Conservation (phyloP, 2,797 vertebrate species). For the Pteropus rufus region DNA sequence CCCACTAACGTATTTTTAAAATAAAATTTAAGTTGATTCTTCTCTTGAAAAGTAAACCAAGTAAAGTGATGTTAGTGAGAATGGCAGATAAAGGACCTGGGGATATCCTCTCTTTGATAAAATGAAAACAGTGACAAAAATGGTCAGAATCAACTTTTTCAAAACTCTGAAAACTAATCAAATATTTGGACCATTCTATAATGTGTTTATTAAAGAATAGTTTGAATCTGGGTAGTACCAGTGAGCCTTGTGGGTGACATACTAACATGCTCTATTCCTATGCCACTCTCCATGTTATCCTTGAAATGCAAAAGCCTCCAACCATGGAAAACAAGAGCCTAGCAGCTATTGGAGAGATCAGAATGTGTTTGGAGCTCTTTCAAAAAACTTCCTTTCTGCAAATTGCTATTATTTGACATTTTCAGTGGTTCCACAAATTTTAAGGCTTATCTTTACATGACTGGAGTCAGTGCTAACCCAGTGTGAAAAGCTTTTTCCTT, state of each 20-base stretch:
- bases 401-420: constrained; percentile 11
- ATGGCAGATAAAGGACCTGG: not conserved
- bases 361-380: not conserved
- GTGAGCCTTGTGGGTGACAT: not conserved
- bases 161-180: not conserved
- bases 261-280: not conserved
- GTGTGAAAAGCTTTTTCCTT: constrained; percentile 21
- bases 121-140: not conserved
- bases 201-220: not conserved
- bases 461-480: not conserved
- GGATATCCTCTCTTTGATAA: not conserved
- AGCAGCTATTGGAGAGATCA: not conserved
- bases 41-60: not conserved
- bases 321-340: not conserved
- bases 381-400: not conserved
- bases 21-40: not conserved
- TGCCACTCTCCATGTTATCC: not conserved
- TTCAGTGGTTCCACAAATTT: not conserved
- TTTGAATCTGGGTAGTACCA: not conserved
- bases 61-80: not conserved
- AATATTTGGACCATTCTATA: not conserved
- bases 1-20: not conserved
- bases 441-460: constrained; percentile 20
- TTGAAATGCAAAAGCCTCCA: not conserved
- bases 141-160: no score